These are phyloP conservation scores for Liposcelis brunnea DNA, from an alignment of 2,888 invertebrate species.

Conservation along the genomic window DNA sequence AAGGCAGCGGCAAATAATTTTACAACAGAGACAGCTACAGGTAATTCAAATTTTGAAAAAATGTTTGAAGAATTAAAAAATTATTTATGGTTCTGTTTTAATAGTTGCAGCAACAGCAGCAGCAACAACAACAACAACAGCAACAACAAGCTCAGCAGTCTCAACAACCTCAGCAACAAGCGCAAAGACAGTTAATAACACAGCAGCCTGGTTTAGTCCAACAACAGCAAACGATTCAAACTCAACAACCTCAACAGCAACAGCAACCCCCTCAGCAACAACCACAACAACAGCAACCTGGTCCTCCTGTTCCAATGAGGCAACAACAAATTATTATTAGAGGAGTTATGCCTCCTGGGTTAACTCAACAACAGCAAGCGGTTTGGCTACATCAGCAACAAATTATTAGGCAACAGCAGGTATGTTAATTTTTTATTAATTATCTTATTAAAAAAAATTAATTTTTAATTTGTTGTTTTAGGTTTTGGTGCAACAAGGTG, in stretches of 20 bases:
- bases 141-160: conserved; percentile 19
- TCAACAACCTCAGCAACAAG: conserved; percentile 14
- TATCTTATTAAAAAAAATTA: no score
- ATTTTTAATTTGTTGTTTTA: neutral
- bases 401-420: conserved; percentile 12
- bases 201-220: conserved; percentile 22
- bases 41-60: conserved; percentile 16
- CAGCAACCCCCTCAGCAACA: conserved; percentile 22
- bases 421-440: neutral
- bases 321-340: conserved; percentile 32
- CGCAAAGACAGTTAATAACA: conserved; percentile 19
- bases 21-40: conserved; percentile 38
- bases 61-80: neutral
- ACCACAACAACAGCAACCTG: conserved; percentile 15
- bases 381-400: conserved; percentile 16
- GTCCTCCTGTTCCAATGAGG: neutral
- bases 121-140: conserved; percentile 21
- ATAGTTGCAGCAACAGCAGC: conserved; percentile 31
- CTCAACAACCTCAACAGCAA: conserved; percentile 18
- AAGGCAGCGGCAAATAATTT: conserved; percentile 37
- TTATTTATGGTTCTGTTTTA: conserved; percentile 16
- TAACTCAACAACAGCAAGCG: conserved; percentile 14
- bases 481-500: conserved; percentile 1
- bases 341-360: conserved; percentile 32
- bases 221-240: conserved; percentile 22